These are phyloP conservation scores for Marcusenius ussheri DNA, from an alignment of 2,113 vertebrate genomes.

Conservation along the genomic window DNA sequence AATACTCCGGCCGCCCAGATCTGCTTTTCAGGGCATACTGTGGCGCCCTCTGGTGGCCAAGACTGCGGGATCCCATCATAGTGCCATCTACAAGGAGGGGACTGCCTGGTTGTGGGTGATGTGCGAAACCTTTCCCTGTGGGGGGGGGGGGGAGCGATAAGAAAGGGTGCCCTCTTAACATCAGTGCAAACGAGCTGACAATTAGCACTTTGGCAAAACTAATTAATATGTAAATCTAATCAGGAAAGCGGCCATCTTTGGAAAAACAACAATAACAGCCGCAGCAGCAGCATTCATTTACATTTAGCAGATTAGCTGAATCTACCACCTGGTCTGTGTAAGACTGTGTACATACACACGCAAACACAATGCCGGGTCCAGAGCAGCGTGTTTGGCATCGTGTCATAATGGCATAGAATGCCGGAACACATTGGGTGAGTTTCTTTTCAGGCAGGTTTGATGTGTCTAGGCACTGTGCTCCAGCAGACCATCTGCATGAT, in stretches of 20 bases:
- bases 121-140: slow-evolving; percentile 45
- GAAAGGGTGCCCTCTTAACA: background rate
- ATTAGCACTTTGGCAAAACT: background rate
- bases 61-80: slow-evolving; percentile 51
- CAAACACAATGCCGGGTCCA: background rate
- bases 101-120: slow-evolving; percentile 39
- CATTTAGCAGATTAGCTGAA: background rate
- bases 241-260: background rate
- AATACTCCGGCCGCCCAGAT: slow-evolving; percentile 39
- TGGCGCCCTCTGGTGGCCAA: slow-evolving; percentile 57
- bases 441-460: background rate
- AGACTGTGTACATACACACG: background rate
- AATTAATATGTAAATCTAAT: slow-evolving; percentile 3
- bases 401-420: background rate
- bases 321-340: background rate
- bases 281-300: background rate
- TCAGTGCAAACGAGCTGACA: background rate
- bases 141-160: background rate
- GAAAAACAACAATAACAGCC: background rate
- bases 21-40: slow-evolving; percentile 45
- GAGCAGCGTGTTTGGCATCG: background rate
- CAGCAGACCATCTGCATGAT: background rate
- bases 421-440: background rate
- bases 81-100: slow-evolving; percentile 40
- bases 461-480: background rate